These are phyloP conservation scores for Polyommatus icarus DNA, from an alignment of 2,888 invertebrate species.

Conservation along the genomic window DNA sequence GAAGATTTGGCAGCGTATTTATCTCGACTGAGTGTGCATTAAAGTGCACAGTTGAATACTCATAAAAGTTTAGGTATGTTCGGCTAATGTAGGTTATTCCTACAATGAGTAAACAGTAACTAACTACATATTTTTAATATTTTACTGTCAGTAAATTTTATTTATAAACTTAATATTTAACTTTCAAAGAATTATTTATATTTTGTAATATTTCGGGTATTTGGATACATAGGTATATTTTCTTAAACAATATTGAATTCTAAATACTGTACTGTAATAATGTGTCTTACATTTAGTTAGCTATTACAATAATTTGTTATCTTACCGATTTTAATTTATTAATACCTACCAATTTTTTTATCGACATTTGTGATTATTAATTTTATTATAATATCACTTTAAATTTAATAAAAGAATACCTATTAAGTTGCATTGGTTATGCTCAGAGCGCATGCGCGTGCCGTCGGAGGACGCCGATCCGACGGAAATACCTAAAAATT, in stretches of 20 bases:
- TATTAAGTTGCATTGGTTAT: background rate
- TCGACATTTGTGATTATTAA: background rate
- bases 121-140: background rate
- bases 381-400: background rate
- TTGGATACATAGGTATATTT: background rate
- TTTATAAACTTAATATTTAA: background rate
- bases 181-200: background rate
- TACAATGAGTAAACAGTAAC: background rate
- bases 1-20: conserved; percentile 77
- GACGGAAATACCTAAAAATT: conserved; percentile 33
- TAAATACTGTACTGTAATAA: too few relatives aligned
- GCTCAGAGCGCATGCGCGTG: conserved; percentile 27
- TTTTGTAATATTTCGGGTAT: background rate
- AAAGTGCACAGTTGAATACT: conserved; percentile 10
- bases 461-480: conserved; percentile 33
- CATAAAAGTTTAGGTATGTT: background rate
- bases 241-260: background rate
- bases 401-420: background rate
- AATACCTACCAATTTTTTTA: background rate
- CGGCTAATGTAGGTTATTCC: background rate
- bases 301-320: too few relatives aligned
- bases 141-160: background rate
- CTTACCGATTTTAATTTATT: background rate
- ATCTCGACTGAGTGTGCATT: conserved; percentile 50
- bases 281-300: too few relatives aligned